These are phyloP conservation scores for Catostylus mosaicus DNA, from an alignment of 30 jellyfish, hydroid and myxozoan genomes.

Conservation along the genomic window DNA sequence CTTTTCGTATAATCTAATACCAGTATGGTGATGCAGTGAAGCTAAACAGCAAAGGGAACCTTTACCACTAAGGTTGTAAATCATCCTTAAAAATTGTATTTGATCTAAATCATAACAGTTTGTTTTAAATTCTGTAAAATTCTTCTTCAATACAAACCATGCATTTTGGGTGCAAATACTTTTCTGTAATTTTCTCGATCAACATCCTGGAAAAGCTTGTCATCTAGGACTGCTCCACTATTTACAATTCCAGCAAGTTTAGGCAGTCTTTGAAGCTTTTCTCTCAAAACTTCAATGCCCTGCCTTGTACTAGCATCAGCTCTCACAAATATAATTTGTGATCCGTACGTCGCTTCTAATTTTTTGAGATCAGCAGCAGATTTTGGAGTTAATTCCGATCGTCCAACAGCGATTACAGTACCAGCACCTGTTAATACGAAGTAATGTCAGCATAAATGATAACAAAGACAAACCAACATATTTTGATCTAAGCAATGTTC, in stretches of 20 bases:
- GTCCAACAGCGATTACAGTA: slow-evolving; percentile 55
- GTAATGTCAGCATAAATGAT: no score
- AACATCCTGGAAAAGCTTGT: slow-evolving; percentile 64
- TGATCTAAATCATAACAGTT: not conserved
- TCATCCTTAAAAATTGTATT: no score
- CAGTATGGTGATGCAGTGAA: no score
- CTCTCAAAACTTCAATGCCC: slow-evolving; percentile 31
- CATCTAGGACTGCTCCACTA: slow-evolving; percentile 79
- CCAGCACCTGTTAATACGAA: slow-evolving; percentile 85
- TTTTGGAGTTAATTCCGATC: slow-evolving; percentile 43
- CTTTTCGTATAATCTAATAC: no score
- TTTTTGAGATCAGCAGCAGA: slow-evolving; percentile 12
- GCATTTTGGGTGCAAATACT: slow-evolving; percentile 67
- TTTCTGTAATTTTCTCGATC: slow-evolving; percentile 67
- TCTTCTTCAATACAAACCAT: slow-evolving; percentile 25
- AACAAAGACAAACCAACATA: not conserved
- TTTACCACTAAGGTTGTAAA: no score
- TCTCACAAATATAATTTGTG: slow-evolving; percentile 1
- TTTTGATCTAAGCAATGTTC: not conserved
- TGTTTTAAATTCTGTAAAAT: not conserved
- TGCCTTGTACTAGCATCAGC: slow-evolving; percentile 53
- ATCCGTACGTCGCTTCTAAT: slow-evolving; percentile 28
- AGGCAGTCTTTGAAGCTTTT: slow-evolving; percentile 9
- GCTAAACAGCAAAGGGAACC: no score
- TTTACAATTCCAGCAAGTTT: slow-evolving; percentile 61